Conservation (phyloP, 2,797 vertebrate genomes). For the Rostrhamus sociabilis region DNA sequence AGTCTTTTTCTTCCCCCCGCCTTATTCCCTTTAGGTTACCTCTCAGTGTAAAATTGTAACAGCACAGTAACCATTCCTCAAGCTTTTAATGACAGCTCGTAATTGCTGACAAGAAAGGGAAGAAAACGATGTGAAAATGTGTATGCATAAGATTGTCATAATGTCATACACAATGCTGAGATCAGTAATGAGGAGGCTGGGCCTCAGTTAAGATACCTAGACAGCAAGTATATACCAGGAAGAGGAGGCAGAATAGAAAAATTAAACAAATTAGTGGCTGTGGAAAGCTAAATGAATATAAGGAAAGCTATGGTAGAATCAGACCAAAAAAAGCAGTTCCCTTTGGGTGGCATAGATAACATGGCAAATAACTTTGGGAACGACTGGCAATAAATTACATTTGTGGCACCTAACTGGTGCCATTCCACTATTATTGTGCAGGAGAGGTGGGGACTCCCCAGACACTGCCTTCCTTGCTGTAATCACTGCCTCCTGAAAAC, state of each 20-base stretch:
- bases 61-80: background rate
- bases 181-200: background rate
- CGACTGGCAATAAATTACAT: background rate
- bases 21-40: background rate
- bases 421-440: background rate
- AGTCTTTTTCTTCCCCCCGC: background rate
- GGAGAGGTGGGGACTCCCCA: background rate
- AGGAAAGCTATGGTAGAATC: background rate
- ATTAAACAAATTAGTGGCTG: background rate
- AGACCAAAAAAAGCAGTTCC: background rate
- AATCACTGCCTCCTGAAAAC: background rate
- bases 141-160: conserved; percentile 12
- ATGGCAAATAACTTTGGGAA: background rate
- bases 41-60: background rate
- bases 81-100: background rate
- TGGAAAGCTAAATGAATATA: background rate
- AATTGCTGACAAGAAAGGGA: conserved; percentile 23
- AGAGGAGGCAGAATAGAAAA: background rate
- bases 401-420: background rate
- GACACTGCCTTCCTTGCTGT: background rate
- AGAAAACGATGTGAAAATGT: background rate
- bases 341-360: background rate
- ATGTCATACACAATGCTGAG: background rate
- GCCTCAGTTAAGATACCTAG: background rate
- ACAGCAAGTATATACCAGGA: background rate